These are phyloP conservation scores for Poeciliopsis turrubarensis DNA, from an alignment of 2,113 vertebrate genomes.

Conservation along the genomic window DNA sequence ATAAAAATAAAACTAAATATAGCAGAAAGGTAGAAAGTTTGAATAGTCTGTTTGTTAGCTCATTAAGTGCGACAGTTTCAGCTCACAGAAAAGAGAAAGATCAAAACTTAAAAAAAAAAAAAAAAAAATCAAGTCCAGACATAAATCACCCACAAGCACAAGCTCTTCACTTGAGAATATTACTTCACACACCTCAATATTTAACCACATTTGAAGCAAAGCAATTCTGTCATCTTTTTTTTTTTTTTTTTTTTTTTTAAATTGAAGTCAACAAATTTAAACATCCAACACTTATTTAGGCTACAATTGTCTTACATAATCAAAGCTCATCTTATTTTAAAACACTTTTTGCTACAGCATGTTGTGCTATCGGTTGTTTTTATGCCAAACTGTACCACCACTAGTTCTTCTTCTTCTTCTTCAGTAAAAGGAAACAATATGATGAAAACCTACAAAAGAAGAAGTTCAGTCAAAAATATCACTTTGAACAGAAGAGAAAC, in stretches of 20 bases:
- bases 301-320: constrained; percentile 42
- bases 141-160: neutral
- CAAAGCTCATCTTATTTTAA: constrained; percentile 35
- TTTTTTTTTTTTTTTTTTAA: constrained; percentile 5
- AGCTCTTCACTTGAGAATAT: neutral
- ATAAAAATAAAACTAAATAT: neutral
- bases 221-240: neutral
- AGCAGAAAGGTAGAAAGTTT: neutral
- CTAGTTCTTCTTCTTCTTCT: neutral
- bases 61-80: neutral
- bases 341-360: constrained; percentile 53
- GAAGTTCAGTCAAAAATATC: neutral
- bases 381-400: neutral
- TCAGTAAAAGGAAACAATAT: neutral
- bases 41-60: neutral
- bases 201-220: neutral
- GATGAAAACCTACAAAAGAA: neutral
- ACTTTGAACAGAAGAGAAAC: constrained; percentile 4
- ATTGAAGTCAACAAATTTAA: constrained; percentile 9
- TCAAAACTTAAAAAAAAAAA: neutral
- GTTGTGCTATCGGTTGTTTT: constrained; percentile 32
- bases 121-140: neutral
- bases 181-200: neutral
- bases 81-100: neutral
- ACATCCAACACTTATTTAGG: constrained; percentile 17